Evolutionary conservation across 2,113 vertebrate genomes (phyloP).

Genomic region (Labeo rohita): DNA sequence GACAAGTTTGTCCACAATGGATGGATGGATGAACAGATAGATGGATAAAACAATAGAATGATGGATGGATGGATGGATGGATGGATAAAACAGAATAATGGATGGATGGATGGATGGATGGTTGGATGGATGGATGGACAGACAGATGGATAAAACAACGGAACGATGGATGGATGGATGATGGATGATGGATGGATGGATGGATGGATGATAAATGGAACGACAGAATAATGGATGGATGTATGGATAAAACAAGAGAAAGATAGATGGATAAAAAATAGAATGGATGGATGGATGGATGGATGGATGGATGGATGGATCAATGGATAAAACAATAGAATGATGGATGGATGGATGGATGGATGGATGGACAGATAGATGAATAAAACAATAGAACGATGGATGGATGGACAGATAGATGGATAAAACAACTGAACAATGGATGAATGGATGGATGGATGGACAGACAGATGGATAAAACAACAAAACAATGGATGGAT

Average conservation of each 20-base stretch:
- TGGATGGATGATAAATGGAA: neutral
- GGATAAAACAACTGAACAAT: too few relatives aligned
- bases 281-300: neutral
- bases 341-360: neutral
- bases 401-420: neutral
- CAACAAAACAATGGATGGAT: too few relatives aligned
- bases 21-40: neutral
- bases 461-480: too few relatives aligned
- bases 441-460: neutral
- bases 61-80: neutral
- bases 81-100: neutral
- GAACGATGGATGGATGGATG: neutral
- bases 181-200: neutral
- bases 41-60: neutral
- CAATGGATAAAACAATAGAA: neutral
- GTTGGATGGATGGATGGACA: neutral
- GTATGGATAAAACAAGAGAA: neutral
- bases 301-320: neutral
- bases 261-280: neutral
- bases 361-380: neutral
- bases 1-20: neutral
- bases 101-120: neutral
- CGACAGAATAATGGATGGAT: neutral
- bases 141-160: neutral
- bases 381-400: neutral